phyloP scores from a whole-genome alignment of 2,888 invertebrate genomes.

The Lycaena phlaeas region DNA sequence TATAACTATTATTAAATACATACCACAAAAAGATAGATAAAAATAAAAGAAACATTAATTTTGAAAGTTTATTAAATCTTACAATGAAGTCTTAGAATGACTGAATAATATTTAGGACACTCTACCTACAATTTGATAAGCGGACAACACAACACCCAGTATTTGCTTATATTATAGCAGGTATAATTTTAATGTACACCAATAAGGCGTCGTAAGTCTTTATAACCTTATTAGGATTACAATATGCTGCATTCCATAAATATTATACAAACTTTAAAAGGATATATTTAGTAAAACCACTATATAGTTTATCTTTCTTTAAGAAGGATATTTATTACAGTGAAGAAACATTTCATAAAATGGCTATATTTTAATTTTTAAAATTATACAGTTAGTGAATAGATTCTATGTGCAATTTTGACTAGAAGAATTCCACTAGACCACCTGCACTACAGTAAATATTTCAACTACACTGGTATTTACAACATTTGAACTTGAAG shows the following conservation, averaged over 20 bases:
- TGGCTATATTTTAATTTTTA: neutral
- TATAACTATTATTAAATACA: no score
- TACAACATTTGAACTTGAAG: neutral
- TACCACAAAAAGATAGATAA: no score
- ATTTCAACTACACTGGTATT: slow-evolving; percentile 2
- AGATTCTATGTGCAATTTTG: slow-evolving; percentile 3
- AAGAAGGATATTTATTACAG: neutral
- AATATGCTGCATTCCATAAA: neutral
- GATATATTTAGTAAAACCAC: neutral
- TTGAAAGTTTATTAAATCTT: slow-evolving; percentile 69
- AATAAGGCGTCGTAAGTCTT: neutral
- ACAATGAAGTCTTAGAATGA: slow-evolving; percentile 49
- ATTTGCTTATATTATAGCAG: neutral
- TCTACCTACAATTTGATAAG: slow-evolving; percentile 49
- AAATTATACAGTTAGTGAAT: neutral
- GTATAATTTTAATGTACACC: neutral
- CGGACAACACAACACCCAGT: slow-evolving; percentile 30
- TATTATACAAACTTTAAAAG: neutral
- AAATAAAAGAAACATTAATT: slow-evolving; percentile 40
- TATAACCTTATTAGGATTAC: neutral
- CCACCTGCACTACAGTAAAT: slow-evolving; percentile 2
- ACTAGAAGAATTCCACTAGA: slow-evolving; percentile 5
- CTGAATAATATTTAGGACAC: slow-evolving; percentile 51
- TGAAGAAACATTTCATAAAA: neutral
- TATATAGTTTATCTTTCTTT: neutral